Percentiles rank a stretch among this genome's conserved stretches.
These are phyloP conservation scores for Etheostoma cragini DNA, from an alignment of 2,113 vertebrate species.

Conservation along the genomic window DNA sequence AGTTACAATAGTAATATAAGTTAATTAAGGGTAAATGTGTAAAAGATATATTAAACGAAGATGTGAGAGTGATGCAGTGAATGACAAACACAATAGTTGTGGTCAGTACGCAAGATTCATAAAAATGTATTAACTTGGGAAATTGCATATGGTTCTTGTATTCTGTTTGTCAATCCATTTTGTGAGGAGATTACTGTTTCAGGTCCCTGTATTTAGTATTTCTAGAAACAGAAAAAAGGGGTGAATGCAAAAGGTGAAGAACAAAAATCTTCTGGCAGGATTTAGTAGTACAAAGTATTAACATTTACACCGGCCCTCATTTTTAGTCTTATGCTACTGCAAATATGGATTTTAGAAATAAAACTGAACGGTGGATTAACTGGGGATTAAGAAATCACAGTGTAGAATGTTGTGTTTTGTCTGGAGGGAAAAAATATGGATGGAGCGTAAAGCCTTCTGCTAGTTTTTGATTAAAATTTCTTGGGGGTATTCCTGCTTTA, in stretches of 20 bases:
- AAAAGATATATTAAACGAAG: too few relatives aligned
- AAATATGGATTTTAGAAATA: not conserved
- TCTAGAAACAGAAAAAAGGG: not conserved
- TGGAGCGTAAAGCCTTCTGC: not conserved
- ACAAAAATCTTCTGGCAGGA: not conserved
- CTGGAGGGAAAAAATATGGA: not conserved
- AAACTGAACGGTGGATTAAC: not conserved
- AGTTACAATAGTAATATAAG: not conserved
- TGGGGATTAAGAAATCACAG: not conserved
- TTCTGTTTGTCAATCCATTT: not conserved
- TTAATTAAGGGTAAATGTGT: not conserved
- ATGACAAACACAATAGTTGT: not conserved
- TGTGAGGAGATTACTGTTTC: not conserved
- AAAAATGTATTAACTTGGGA: not conserved
- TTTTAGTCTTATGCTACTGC: not conserved
- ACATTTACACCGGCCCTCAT: too few relatives aligned
- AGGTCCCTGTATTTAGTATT: slow-evolving; percentile 5
- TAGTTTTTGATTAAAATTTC: not conserved
- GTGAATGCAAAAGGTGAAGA: not conserved
- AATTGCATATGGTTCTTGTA: not conserved
- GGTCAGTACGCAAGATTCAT: not conserved
- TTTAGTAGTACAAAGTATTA: not conserved
- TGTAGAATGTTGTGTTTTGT: not conserved
- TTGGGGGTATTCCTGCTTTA: not conserved
- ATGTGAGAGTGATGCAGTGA: not conserved